Evolutionary conservation across 1,140 invertebrate genomes (phyloP).

Genomic region (Panagrolaimus sp.): DNA sequence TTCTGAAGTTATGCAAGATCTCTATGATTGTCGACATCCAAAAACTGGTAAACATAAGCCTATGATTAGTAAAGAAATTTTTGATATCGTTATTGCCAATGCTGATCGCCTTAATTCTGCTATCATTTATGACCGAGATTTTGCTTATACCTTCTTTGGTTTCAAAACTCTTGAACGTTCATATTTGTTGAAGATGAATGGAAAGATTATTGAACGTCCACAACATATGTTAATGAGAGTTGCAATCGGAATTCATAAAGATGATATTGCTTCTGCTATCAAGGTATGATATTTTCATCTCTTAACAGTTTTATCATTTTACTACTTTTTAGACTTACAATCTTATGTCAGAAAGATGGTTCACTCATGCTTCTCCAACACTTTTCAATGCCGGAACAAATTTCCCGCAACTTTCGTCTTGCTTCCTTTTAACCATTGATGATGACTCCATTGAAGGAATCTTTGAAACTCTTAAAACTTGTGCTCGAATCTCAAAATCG

Average conservation of each 20-base stretch:
- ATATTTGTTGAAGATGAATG: constrained; percentile 86
- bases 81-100: constrained; percentile 12
- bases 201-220: constrained; percentile 88
- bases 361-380: constrained; percentile 95
- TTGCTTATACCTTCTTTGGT: constrained; percentile 95
- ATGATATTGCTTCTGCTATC: constrained; percentile 84
- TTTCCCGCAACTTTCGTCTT: constrained; percentile 84
- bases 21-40: constrained; percentile 23
- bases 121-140: constrained; percentile 87
- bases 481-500: constrained; percentile 90
- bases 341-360: constrained; percentile 86
- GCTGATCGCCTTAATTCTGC: not conserved
- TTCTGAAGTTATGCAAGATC: constrained; percentile 6
- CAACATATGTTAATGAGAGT: constrained; percentile 99
- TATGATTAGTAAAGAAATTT: constrained; percentile 2
- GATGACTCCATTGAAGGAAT: constrained; percentile 98
- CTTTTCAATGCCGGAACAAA: constrained; percentile 89
- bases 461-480: constrained; percentile 80
- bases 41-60: not conserved
- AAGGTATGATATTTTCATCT: constrained; percentile 62
- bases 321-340: constrained; percentile 73
- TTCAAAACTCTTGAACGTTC: constrained; percentile 95
- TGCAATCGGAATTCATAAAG: constrained; percentile 87
- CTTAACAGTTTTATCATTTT: not conserved
- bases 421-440: constrained; percentile 88